Evolutionary conservation across 2,113 vertebrate genomes (phyloP).

Genomic region (Ramphastos sulfuratus): DNA sequence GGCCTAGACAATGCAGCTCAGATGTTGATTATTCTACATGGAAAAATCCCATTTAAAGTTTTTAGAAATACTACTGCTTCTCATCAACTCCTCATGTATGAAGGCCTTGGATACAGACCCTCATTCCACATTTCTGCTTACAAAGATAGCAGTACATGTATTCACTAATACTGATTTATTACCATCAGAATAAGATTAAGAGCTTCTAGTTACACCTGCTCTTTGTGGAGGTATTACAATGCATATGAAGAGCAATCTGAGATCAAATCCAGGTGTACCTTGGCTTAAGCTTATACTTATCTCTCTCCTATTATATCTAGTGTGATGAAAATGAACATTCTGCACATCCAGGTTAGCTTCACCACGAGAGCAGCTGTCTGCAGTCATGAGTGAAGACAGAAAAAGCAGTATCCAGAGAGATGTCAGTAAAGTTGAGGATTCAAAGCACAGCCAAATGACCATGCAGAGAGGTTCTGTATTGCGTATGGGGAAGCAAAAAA

Average conservation of each 20-base stretch:
- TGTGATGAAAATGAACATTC: background rate
- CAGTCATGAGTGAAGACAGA: background rate
- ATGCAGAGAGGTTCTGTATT: background rate
- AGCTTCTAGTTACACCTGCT: background rate
- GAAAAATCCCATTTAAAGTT: background rate
- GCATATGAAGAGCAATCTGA: background rate
- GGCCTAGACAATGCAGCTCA: background rate
- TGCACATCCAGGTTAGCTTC: background rate
- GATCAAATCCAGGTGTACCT: background rate
- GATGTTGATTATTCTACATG: background rate
- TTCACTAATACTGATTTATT: background rate
- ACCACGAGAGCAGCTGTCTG: background rate
- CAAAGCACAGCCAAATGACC: background rate
- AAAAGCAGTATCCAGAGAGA: background rate
- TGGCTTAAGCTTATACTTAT: background rate
- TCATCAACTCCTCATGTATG: background rate
- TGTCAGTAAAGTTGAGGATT: background rate
- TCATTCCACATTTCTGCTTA: background rate
- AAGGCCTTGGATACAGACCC: background rate
- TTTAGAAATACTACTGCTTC: background rate
- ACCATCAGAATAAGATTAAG: background rate
- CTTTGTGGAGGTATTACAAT: background rate
- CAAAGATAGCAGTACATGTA: background rate
- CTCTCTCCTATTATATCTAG: background rate
- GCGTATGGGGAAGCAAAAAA: background rate